Conservation (phyloP, 2,113 vertebrate genomes). For the Cyanoderma ruficeps region DNA sequence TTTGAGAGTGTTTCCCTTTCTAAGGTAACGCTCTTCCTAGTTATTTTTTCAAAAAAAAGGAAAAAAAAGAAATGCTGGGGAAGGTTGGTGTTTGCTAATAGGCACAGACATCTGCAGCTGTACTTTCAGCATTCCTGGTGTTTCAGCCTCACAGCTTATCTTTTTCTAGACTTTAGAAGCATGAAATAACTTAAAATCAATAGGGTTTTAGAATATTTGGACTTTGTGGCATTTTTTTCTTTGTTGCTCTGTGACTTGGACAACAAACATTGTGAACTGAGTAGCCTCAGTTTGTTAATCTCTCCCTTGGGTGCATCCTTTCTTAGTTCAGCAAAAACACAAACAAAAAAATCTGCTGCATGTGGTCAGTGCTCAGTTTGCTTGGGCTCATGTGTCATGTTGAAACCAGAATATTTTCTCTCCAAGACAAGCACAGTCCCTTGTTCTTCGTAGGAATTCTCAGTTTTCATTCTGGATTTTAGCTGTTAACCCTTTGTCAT, state of each 20-base stretch:
- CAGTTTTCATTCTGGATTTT: slow-evolving; percentile 24
- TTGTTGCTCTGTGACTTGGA: slow-evolving; percentile 51
- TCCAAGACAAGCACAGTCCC: slow-evolving; percentile 22
- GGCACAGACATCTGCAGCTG: background rate
- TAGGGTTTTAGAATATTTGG: slow-evolving; percentile 39
- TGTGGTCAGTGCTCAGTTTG: slow-evolving; percentile 36
- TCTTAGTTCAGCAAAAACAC: slow-evolving; percentile 66
- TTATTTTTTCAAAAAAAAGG: fast-evolving
- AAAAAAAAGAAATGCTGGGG: background rate
- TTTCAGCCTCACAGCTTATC: background rate
- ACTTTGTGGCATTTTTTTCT: slow-evolving; percentile 37
- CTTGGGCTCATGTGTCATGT: slow-evolving; percentile 24
- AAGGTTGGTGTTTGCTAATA: background rate
- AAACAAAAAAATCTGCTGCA: slow-evolving; percentile 46
- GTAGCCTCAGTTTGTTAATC: slow-evolving; percentile 54
- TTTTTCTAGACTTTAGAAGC: background rate
- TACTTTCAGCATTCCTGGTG: background rate
- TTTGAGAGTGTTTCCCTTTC: background rate
- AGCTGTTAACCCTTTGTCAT: slow-evolving; percentile 30
- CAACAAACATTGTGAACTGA: slow-evolving; percentile 58
- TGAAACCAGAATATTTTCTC: slow-evolving; percentile 60
- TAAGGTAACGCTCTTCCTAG: background rate
- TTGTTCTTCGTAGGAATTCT: slow-evolving; percentile 39
- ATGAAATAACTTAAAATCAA: slow-evolving; percentile 18
- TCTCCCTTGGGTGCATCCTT: slow-evolving; percentile 56